Conservation (phyloP, 2,113 vertebrate genomes). For the Glaucidium brasilianum region DNA sequence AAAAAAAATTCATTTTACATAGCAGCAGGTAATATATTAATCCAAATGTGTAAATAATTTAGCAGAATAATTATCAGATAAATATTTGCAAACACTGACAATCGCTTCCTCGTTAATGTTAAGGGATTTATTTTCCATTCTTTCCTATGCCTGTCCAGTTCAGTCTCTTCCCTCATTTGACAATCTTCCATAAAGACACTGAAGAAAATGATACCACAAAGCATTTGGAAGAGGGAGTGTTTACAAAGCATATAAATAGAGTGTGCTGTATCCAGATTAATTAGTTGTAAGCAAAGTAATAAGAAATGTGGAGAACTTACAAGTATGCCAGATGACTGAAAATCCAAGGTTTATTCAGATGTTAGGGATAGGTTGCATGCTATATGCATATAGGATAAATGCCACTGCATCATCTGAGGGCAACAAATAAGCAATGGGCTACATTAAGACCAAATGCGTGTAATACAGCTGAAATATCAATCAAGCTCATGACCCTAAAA, state of each 20-base stretch:
- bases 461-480: background rate
- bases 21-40: background rate
- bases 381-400: background rate
- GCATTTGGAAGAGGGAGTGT: conserved; percentile 5
- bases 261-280: background rate
- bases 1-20: background rate
- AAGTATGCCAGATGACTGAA: background rate
- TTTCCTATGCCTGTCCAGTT: background rate
- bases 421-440: background rate
- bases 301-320: background rate
- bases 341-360: background rate
- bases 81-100: background rate
- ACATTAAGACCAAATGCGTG: background rate
- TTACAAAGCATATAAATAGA: conserved; percentile 49
- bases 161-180: conserved; percentile 19
- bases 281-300: conserved; percentile 21
- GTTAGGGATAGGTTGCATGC: background rate
- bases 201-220: background rate
- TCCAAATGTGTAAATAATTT: background rate
- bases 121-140: background rate
- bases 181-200: background rate
- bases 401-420: background rate
- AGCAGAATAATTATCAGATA: background rate
- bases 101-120: background rate
- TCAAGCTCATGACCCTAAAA: background rate